Conservation (phyloP, 1,140 invertebrate genomes). For the Bombus polaris region DNA sequence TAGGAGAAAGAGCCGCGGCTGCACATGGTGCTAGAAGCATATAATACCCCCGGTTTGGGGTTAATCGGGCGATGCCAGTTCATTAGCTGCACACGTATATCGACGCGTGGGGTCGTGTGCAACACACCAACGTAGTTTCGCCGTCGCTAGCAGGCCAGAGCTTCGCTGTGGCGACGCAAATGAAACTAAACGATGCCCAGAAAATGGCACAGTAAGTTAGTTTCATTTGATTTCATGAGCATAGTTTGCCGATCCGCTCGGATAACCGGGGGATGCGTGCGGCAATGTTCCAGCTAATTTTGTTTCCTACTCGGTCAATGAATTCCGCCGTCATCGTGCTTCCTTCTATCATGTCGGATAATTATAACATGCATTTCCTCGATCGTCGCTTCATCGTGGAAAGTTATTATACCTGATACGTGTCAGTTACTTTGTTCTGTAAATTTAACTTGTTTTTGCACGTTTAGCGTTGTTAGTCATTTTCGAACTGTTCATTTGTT, state of each 20-base stretch:
- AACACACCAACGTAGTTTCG: conserved; percentile 36
- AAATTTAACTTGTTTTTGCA: neutral
- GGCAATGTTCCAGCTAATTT: neutral
- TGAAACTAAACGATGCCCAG: conserved; percentile 70
- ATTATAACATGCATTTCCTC: neutral
- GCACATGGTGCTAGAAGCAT: conserved; percentile 67
- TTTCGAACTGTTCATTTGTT: neutral
- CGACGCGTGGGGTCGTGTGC: conserved; percentile 4
- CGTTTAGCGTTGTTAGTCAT: neutral
- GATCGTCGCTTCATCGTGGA: too few relatives aligned
- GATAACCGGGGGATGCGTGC: conserved; percentile 21
- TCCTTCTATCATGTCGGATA: too few relatives aligned
- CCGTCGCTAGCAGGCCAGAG: conserved; percentile 62
- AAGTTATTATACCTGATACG: neutral
- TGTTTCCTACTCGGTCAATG: neutral
- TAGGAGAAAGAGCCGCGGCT: conserved; percentile 39
- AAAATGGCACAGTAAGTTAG: conserved; percentile 69
- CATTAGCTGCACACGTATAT: conserved; percentile 78
- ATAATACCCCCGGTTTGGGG: conserved; percentile 74
- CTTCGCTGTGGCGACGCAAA: conserved; percentile 66
- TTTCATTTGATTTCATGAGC: conserved; percentile 76
- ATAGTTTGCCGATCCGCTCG: conserved; percentile 36
- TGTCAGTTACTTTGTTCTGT: neutral
- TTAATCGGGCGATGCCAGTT: conserved; percentile 80
- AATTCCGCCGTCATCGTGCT: too few relatives aligned